phyloP scores from a whole-genome alignment of 2,113 vertebrate genomes.

The Dromiciops gliroides region DNA sequence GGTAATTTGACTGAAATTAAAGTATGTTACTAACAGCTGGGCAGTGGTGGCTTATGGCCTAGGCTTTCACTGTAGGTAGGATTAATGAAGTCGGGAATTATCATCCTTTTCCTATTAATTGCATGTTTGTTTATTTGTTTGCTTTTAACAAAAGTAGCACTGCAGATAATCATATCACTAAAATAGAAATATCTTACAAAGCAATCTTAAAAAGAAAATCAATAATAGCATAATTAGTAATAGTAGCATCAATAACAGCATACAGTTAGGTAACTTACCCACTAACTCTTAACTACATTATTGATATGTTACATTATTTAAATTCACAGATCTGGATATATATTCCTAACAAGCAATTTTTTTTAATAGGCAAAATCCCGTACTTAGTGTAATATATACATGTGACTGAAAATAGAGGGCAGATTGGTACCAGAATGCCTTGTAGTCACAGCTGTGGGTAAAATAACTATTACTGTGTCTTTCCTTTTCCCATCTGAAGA shows the following conservation, averaged over 20 bases:
- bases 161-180: not conserved
- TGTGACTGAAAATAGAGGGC: not conserved
- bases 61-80: too few relatives aligned
- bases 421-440: not conserved
- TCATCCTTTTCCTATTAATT: not conserved
- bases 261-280: not conserved
- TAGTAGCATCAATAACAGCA: not conserved
- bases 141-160: not conserved
- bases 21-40: too few relatives aligned
- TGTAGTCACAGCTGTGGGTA: not conserved
- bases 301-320: not conserved
- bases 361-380: not conserved
- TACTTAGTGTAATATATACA: not conserved
- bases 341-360: not conserved
- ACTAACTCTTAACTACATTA: not conserved
- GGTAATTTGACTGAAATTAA: too few relatives aligned
- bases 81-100: too few relatives aligned
- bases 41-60: too few relatives aligned
- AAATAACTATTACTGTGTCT: not conserved
- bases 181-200: not conserved
- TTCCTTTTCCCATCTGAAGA: not conserved
- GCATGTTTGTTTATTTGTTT: too few relatives aligned
- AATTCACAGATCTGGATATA: not conserved
- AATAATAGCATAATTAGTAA: too few relatives aligned
- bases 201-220: not conserved